Base-by-base conservation (phyloP, 2,797 vertebrate genomes). In the Phaenicophaeus curvirostris region DNA sequence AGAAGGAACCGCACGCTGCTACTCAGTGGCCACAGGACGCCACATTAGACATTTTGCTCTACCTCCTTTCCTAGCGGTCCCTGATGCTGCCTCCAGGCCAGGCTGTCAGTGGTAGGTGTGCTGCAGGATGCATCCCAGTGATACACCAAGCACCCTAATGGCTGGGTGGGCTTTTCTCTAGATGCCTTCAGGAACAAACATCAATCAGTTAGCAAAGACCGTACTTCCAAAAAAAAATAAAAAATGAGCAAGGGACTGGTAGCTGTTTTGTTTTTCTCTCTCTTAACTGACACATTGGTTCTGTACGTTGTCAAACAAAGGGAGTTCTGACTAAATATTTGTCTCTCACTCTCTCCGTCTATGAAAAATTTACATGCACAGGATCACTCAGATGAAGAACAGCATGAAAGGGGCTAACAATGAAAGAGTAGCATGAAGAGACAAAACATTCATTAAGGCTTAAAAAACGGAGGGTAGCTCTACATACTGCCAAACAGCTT, bases 261-360 rank as follows among this genome's bases (percentile, higher is more conserved):
- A 86, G 51, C 33, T 77, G 54, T 30, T 69, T 85, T 37, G 10
- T 72, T 94, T 68, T 85, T 42, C 58, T 78, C 58, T 78, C 59
- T 83, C 31, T 66, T 61, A 76, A 79, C 20, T 79, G 94, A 63
- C 76, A 86, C 44, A 67, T 61, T 1, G 0, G 25, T 51, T 91
- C 76, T 50, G n/a, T 69, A 63, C 57, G 30, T 42, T 76, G 67
- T 41, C 71, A 90, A 94, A 87, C 58, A 89, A 90, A 88, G 46
- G 16, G n/a, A 86, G 30, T 33, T 93, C 35, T 91, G 66, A 86
- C 71, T 84, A 94, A 96, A 65, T 86, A 93, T 77, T 88, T 92
- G 30, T 71, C 85, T 96, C 83, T 74, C 53, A 66, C 44, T 91
- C 37, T 86, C 48, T 84, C 53, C 37, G 15, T 65, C n/a, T 67